Evolutionary conservation across 2,888 invertebrate genomes (phyloP).

Genomic region (Alloplasta piceator): DNA sequence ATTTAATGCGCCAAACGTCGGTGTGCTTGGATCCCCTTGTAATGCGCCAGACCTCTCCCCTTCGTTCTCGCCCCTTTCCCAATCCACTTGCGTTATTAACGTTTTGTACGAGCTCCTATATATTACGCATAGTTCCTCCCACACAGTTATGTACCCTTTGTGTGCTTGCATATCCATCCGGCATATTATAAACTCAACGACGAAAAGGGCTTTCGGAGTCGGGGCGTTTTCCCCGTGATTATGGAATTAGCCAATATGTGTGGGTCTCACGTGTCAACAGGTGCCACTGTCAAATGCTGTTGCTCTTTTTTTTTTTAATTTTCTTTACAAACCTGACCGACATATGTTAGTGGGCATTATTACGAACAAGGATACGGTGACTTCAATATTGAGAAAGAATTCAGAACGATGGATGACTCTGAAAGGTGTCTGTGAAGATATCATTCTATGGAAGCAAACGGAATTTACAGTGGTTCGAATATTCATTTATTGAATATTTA

Average conservation of each 20-base stretch:
- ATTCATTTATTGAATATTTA: too few species aligned
- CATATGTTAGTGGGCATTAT: too few species aligned
- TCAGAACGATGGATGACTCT: too few species aligned
- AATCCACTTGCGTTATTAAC: conserved; percentile 39
- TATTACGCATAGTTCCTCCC: conserved; percentile 10
- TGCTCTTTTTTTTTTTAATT: too few species aligned
- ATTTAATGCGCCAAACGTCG: conserved; percentile 48
- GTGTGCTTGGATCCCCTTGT: conserved; percentile 46
- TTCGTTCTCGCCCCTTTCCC: neutral
- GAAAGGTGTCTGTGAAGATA: too few species aligned
- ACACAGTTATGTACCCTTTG: neutral
- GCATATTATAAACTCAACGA: neutral
- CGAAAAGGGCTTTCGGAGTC: conserved; percentile 18
- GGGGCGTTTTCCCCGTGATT: conserved; percentile 33
- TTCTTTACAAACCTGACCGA: too few species aligned
- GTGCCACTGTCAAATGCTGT: conserved; percentile 22
- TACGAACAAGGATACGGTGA: too few species aligned
- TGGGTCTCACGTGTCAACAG: conserved; percentile 54
- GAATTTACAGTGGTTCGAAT: too few species aligned
- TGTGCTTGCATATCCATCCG: neutral
- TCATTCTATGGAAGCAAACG: too few species aligned
- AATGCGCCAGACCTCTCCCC: conserved; percentile 9
- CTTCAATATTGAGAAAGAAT: too few species aligned
- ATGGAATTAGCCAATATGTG: conserved; percentile 47
- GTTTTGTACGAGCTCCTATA: conserved; percentile 39